A percentile compares a stretch with the other conserved stretches of the same genome.
Conservation (phyloP, 2,888 invertebrate genomes). For the Tachina lurida region DNA sequence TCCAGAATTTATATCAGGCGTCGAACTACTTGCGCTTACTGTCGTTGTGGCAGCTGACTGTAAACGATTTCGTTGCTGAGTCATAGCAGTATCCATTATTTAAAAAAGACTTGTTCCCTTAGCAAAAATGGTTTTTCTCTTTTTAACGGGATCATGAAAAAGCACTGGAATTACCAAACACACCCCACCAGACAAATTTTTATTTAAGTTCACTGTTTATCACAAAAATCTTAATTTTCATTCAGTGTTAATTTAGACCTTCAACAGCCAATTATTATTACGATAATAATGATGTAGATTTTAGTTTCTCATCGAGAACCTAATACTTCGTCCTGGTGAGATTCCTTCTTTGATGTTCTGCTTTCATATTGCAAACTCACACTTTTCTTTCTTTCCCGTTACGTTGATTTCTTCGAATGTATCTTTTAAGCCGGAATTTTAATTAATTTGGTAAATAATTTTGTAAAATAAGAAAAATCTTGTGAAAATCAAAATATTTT, state of each 20-base stretch:
- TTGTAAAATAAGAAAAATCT: constrained; percentile 28
- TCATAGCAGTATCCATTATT: constrained; percentile 73
- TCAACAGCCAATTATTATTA: constrained; percentile 15
- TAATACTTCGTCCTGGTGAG: constrained; percentile 63
- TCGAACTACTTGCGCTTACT: constrained; percentile 48
- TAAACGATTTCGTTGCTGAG: constrained; percentile 73
- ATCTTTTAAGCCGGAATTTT: neutral
- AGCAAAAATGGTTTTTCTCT: constrained; percentile 25
- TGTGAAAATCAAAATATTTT: constrained; percentile 48
- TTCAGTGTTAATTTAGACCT: constrained; percentile 17
- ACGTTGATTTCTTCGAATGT: neutral
- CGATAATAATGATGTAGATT: constrained; percentile 20
- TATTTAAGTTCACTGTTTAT: neutral
- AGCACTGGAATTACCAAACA: constrained; percentile 27
- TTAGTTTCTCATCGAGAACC: constrained; percentile 34
- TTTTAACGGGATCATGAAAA: constrained; percentile 48
- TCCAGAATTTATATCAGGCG: constrained; percentile 56
- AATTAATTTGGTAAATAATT: constrained; percentile 33
- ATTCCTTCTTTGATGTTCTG: constrained; percentile 56
- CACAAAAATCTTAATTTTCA: constrained; percentile 5
- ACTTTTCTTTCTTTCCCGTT: constrained; percentile 12
- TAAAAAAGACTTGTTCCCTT: constrained; percentile 19
- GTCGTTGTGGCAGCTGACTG: constrained; percentile 71
- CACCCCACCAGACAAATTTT: constrained; percentile 42
- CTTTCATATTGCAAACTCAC: constrained; percentile 60